Evolutionary conservation across 2,888 invertebrate species (phyloP).

Genomic region (Melanostoma mellinum): DNA sequence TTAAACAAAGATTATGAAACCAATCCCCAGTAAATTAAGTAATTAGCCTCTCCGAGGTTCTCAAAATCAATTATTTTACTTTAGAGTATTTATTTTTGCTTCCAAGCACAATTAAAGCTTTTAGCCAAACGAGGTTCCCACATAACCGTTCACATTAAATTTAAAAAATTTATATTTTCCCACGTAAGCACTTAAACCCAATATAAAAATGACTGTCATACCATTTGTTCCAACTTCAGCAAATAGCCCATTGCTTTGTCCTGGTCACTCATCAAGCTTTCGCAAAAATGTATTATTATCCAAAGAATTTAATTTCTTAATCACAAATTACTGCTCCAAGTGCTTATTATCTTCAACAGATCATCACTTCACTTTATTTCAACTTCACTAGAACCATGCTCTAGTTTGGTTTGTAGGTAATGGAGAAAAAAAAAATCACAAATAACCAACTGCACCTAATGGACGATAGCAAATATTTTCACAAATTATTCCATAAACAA

Average conservation of each 20-base stretch:
- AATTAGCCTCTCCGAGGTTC: too few relatives aligned
- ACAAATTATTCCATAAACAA: slow-evolving; percentile 50
- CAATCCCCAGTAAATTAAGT: too few relatives aligned
- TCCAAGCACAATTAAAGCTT: too few relatives aligned
- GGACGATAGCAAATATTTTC: slow-evolving; percentile 61
- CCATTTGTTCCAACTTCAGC: slow-evolving; percentile 79
- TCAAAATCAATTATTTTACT: too few relatives aligned
- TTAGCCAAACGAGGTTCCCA: too few relatives aligned
- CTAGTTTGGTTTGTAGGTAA: slow-evolving; percentile 6
- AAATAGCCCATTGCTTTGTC: slow-evolving; percentile 76
- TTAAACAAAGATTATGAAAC: too few relatives aligned
- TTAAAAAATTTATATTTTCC: background rate
- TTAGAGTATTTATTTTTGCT: too few relatives aligned
- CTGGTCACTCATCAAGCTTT: slow-evolving; percentile 66
- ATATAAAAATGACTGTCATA: slow-evolving; percentile 28
- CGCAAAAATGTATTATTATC: slow-evolving; percentile 56
- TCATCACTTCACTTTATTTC: slow-evolving; percentile 40
- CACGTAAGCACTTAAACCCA: background rate
- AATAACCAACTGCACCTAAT: slow-evolving; percentile 21
- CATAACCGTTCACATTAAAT: background rate
- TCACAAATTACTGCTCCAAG: slow-evolving; percentile 21
- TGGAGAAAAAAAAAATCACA: background rate
- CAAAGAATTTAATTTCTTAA: slow-evolving; percentile 48
- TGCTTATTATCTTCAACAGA: slow-evolving; percentile 39
- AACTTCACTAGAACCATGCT: slow-evolving; percentile 15